Evolutionary conservation across 2,113 vertebrate species (phyloP), one percentile per base, ranked within the genome.

Genomic region (Ramphastos sulfuratus): DNA sequence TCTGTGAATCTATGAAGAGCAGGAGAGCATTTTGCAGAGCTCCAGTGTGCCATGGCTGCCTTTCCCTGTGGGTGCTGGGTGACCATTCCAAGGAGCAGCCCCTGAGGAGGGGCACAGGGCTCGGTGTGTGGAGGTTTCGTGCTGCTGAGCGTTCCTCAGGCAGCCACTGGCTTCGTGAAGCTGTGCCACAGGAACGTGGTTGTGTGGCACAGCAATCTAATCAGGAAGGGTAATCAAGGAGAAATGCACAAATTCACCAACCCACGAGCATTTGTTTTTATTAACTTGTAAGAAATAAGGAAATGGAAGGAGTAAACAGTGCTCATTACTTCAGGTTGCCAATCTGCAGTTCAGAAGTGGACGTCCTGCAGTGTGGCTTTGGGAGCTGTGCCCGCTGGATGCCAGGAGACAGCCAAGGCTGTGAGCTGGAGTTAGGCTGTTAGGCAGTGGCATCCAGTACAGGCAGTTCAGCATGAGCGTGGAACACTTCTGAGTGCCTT

Each of bases 161-260:
- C 74, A 75, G 72, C 54, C 69, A 65, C 76, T 71, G 58, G 39
- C 28, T 87, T 89, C 33, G 58, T 81, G 69, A 77, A 83, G 46
- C 80, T 85, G 56, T 87, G 72, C 79, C 85, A 90, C 61, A 82
- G 85, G 74, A 77, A 74, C 92, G 73, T 31, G 0, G 0, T 58
- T 66, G 59, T 72, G 64, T 79, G 19, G 66, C 76, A 82, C 28
- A 92, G 67, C 27, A 9, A 87, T 89, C 67, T 75, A 69, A 87
- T 96, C 80, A 50, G 58, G 80, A 73, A 69, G 71, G 67, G 90
- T 89, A 89, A 91, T 91, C 72, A 87, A 79, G 84, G 79, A 87
- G 92, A 92, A 94, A 82, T 48, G n/a, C 63, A 85, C 67, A 59
- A 70, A 87, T 87, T 50, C 71, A 65, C 78, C 82, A 85, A 48